A percentile compares a stretch with the other conserved stretches of the same genome.
These are phyloP conservation scores for Synanthedon tipuliformis DNA, from an alignment of 2,888 invertebrate genomes.

Conservation along the genomic window DNA sequence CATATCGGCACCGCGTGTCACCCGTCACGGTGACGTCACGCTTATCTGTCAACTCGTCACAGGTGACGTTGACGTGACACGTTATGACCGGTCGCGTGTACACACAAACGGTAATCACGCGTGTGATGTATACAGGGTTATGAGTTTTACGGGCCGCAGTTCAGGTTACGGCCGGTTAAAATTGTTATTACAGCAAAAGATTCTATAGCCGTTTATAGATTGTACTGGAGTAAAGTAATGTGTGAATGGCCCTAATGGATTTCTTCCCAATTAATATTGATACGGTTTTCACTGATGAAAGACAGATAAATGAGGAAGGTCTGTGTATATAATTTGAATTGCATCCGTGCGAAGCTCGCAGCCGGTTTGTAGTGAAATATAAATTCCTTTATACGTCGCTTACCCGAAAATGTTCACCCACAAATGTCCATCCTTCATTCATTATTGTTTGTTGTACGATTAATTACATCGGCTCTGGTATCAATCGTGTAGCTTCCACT, in stretches of 20 bases:
- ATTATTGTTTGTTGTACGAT: background rate
- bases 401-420: background rate
- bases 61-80: conserved; percentile 6
- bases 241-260: no score
- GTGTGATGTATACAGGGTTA: background rate
- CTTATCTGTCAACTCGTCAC: conserved; percentile 10
- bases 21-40: conserved; percentile 9
- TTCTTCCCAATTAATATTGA: no score
- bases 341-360: no score
- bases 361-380: no score
- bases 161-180: no score
- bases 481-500: background rate
- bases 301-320: no score
- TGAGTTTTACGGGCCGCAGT: no score
- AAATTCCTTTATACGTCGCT: background rate
- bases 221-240: no score
- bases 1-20: conserved; percentile 3
- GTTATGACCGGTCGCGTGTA: background rate
- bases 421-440: background rate
- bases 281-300: no score
- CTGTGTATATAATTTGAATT: no score
- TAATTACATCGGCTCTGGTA: background rate
- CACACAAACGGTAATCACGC: background rate
- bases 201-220: no score
- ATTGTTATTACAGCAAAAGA: no score